Evolutionary conservation across 2,888 invertebrate species (phyloP), one percentile per base, ranked within the genome.

Genomic region (Agrotis ipsilon): DNA sequence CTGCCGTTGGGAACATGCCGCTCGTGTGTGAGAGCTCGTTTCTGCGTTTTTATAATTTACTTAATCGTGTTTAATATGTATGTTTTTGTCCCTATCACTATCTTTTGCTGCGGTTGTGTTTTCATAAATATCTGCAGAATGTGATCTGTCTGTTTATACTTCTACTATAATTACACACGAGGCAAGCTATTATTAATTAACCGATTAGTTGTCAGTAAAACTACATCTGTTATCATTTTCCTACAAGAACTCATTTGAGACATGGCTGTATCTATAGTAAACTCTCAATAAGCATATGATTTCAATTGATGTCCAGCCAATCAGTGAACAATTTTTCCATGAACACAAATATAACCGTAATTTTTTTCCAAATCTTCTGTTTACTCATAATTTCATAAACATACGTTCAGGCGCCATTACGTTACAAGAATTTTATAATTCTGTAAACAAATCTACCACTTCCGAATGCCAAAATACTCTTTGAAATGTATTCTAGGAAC

Each of bases 381-480:
- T 74, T 74, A 46, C 61, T 57, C 6, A 61, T 18, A 54, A 32
- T 49, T 67, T 57, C 6, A 61, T 18, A 54, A 32, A 54, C 32
- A 75, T 21, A 46, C 13, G 4, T 45, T 43, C 27, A 48, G 13
- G 19, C 48, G 52, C 43, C n/a, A 63, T 61, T 21, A 45, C n/a
- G 9, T 49, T 49, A 46, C 51, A 21, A 14, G 2, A 19, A 68
- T 55, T 24, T 32, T 54, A 45, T 11, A 62, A 39, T 59, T n/a
- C 60, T 13, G 58, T 67, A 75, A 79, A 75, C 75, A 79, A 27
- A 64, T 27, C 51, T 45, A 43, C 24, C 9, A 59, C 76, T 72
- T 83, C 82, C 82, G 82, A 80, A 78, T 80, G 54, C 60, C 72
- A 49, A 27, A 72, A 75, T 72, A 72, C 52, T 66, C 39, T 49